Percentiles rank a stretch among this genome's conserved stretches.
Conservation (phyloP, 2,797 vertebrate genomes). For the Zenarchopterus dispar region DNA sequence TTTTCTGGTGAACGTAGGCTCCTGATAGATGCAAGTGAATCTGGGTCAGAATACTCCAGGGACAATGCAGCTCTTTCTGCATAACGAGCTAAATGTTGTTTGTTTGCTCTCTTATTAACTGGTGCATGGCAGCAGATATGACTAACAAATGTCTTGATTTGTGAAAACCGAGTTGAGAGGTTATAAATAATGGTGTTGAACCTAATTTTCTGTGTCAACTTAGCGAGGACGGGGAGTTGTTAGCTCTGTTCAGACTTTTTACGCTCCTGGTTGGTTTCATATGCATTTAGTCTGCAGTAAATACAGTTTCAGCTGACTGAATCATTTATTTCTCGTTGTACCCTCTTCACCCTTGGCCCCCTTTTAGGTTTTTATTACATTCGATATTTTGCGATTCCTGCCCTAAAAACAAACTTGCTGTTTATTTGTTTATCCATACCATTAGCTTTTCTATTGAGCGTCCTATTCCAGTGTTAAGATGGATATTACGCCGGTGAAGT, state of each 20-base stretch:
- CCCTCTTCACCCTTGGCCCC: neutral
- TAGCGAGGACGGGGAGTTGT: neutral
- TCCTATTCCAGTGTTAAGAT: constrained; percentile 9
- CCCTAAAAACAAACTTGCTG: constrained; percentile 17
- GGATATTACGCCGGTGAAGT: constrained; percentile 23
- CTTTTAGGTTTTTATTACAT: neutral
- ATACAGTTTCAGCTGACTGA: neutral
- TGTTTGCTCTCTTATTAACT: constrained; percentile 52
- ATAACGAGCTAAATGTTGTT: constrained; percentile 31
- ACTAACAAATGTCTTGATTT: constrained; percentile 32
- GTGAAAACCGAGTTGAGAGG: constrained; percentile 5
- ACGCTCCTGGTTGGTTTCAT: neutral
- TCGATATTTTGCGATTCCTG: constrained; percentile 13
- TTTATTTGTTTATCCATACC: constrained; percentile 21
- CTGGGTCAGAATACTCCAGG: constrained; percentile 64
- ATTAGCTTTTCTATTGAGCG: constrained; percentile 6
- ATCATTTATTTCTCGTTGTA: neutral
- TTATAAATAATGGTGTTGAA: constrained; percentile 10
- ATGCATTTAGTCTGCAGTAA: constrained; percentile 2
- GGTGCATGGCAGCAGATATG: constrained; percentile 13
- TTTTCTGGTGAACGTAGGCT: constrained; percentile 19
- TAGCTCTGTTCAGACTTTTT: too few relatives aligned
- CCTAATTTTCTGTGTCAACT: constrained; percentile 3
- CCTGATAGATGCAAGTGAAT: constrained; percentile 60
- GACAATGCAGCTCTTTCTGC: constrained; percentile 44